Evolutionary conservation across 2,113 vertebrate species (phyloP).

Genomic region (Suncus etruscus): DNA sequence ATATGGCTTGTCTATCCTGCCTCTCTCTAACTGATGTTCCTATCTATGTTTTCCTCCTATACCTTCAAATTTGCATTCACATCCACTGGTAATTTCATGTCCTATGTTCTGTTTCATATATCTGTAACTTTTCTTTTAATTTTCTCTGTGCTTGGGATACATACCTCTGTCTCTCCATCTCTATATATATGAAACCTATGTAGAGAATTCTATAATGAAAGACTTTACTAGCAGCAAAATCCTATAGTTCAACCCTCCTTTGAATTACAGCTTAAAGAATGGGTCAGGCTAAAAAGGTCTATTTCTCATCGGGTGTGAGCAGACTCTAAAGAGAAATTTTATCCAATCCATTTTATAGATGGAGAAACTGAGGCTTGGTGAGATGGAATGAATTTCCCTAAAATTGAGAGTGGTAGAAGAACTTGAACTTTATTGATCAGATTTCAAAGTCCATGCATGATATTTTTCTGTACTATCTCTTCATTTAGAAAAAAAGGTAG

Average conservation of each 20-base stretch:
- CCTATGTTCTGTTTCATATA: not conserved
- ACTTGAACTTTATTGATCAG: not conserved
- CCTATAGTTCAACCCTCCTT: not conserved
- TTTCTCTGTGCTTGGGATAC: not conserved
- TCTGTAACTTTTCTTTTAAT: not conserved
- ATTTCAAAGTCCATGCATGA: no score
- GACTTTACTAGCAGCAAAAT: not conserved
- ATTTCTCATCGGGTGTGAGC: not conserved
- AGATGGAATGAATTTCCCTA: not conserved
- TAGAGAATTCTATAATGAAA: fast-evolving
- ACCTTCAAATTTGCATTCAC: not conserved
- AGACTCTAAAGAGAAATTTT: not conserved
- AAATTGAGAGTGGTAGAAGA: not conserved
- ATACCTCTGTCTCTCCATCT: not conserved
- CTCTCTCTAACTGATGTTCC: not conserved
- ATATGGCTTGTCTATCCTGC: not conserved
- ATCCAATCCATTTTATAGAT: not conserved
- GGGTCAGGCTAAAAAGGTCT: not conserved
- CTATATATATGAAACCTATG: fast-evolving
- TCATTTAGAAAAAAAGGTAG: not conserved
- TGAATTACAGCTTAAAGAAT: not conserved
- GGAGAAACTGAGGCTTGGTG: not conserved
- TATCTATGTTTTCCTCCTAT: fast-evolving
- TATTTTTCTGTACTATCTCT: not conserved
- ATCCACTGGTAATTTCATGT: not conserved